Base-by-base conservation (phyloP, 2,113 vertebrate species). In the Corythaixoides concolor region DNA sequence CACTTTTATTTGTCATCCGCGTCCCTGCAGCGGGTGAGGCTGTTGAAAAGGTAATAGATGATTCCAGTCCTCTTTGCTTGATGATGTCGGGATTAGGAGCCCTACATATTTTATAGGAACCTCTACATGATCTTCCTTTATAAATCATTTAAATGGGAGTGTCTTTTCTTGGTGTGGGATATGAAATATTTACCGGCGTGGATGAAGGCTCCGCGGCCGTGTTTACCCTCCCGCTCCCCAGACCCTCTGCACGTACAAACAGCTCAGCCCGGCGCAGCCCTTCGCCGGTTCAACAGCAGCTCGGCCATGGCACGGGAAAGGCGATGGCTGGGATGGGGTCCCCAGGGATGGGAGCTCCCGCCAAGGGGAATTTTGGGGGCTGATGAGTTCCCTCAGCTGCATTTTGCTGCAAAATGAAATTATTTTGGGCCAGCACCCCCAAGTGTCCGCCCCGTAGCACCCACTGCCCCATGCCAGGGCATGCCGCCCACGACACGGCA, bases 61-160 rank as follows among this genome's bases (percentile, higher is more conserved):
- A 90, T 95, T 88, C 59, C 73, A 60, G 94, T 90, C 95, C 95
- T 94, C 92, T 91, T 94, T 78, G 94, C 96, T 86, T 94, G 92
- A 95, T 92, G 95, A 97, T 96, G 94, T 96, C 95, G 93, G 96
- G 94, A 96, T 97, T 97, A 97, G 96, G 92, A 96, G 91, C 96
- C 97, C 93, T 97, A 96, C 96, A 97, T 98, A 97, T 97, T 97
- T 98, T 96, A 97, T 97, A 78, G 94, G 75, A 97, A 91, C 95
- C 95, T 95, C 97, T 91, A 82, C 94, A 94, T 90, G 96, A 96
- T 96, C 96, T 90, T 95, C 90, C 95, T 89, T 91, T 90, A 97
- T 98, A 97, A 97, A 97, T 97, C 97, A 97, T 96, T 96, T 81
- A 97, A 94, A 85, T 85, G 91, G 89, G 90, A 95, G 92, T 94